Base-by-base conservation (phyloP, 2,888 invertebrate species). In the Meiosimyza platycephala region DNA sequence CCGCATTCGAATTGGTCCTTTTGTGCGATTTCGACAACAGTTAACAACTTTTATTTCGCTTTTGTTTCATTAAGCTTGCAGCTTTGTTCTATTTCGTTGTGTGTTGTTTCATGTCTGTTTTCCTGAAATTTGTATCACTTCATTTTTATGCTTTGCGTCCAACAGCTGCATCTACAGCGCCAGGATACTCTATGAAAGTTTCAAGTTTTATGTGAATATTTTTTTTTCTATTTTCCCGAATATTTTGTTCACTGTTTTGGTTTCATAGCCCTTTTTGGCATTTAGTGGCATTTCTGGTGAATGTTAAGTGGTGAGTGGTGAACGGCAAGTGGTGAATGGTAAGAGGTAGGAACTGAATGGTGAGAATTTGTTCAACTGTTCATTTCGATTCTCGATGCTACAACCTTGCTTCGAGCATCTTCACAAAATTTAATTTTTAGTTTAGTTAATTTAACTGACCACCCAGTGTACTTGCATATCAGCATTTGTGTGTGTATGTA, bases 1-100 rank as follows among this genome's bases (percentile, higher is more conserved):
- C 73, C 76, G 74, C 57, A 69, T 63, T 68, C 54, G 71, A 72
- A 74, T 76, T 70, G 73, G 51, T 48, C 59, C 60, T 74, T 74
- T 74, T 74, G 67, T 74, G 69, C 73, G 22, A 54, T 57, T 68
- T 68, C 72, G 72, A 68, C 72, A 64, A 62, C 72, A 72, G 72
- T 72, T 72, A 68, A 72, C 68, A 73, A 73, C 73, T 73, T 73
- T 69, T 69, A 64, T 60, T 15, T 51, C 28, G 52, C 28, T 22
- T 51, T 15, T 40, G 40, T 40, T 40, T 40, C 40, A 40, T 40
- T 40, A 9, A 40, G 40, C 40, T 40, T 40, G 40, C 40, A 40
- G 63, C 33, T 22, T 33, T 18, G 28, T 15, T n/a, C 60, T 9
- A 51, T 28, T 52, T 54, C 40, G 54, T 40, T 40, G 40, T 40